These are phyloP conservation scores for Oxycera nigricornis DNA, from an alignment of 2,888 invertebrate species.

Conservation along the genomic window DNA sequence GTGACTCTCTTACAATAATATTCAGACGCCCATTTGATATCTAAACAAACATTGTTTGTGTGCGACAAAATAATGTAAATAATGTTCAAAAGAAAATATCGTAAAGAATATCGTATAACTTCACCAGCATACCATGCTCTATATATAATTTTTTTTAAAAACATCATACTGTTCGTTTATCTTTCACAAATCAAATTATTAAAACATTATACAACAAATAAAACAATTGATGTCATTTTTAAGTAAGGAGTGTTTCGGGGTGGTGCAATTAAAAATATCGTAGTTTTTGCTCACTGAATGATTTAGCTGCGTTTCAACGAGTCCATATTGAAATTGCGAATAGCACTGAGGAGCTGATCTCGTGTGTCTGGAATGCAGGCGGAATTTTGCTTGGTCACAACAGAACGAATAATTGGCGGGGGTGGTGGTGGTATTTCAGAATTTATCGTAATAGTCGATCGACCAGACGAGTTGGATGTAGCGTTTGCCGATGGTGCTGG, in stretches of 20 bases:
- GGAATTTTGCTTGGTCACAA: slow-evolving; percentile 48
- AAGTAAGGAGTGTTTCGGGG: neutral
- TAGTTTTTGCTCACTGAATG: too few species aligned
- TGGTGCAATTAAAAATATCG: too few species aligned
- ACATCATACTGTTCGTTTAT: slow-evolving; percentile 2
- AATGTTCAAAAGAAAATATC: slow-evolving; percentile 22
- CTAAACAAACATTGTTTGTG: neutral
- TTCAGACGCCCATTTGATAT: neutral
- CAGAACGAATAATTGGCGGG: slow-evolving; percentile 52
- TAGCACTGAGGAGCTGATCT: slow-evolving; percentile 73
- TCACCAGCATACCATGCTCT: neutral
- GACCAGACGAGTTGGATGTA: too few species aligned
- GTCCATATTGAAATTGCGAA: slow-evolving; percentile 70
- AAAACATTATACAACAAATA: neutral
- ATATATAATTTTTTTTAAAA: slow-evolving; percentile 12
- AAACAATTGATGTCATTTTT: neutral
- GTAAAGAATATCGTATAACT: neutral
- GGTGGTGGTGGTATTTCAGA: slow-evolving; percentile 55
- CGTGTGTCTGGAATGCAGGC: slow-evolving; percentile 65
- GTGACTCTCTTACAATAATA: neutral
- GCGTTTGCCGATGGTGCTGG: slow-evolving; percentile 35
- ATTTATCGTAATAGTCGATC: neutral
- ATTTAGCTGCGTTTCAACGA: slow-evolving; percentile 53
- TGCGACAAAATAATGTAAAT: neutral
- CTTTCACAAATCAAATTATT: neutral